These are phyloP conservation scores for Dicranocentrus wangi DNA, from an alignment of 2,888 invertebrate species.

Conservation along the genomic window DNA sequence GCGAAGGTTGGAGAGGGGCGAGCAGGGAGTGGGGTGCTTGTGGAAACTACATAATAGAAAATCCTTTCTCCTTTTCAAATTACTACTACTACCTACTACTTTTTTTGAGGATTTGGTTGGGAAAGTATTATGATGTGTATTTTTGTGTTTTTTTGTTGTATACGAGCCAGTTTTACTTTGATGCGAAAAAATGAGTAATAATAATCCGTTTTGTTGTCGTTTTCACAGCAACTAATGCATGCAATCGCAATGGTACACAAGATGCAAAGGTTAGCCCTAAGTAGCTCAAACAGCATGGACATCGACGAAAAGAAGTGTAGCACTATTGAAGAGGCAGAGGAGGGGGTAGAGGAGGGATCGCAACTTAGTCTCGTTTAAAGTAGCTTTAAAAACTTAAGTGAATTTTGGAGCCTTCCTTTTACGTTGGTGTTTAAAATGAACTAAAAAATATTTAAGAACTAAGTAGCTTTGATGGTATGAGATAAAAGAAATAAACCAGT, in stretches of 20 bases:
- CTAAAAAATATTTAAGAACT: not conserved
- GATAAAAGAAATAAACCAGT: slow-evolving; percentile 7
- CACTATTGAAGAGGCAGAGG: slow-evolving; percentile 75
- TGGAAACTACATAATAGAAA: too few species aligned
- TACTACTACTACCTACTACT: too few species aligned
- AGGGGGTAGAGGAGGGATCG: slow-evolving; percentile 73
- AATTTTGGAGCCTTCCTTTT: slow-evolving; percentile 61
- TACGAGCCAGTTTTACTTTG: too few species aligned
- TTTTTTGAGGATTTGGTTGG: too few species aligned
- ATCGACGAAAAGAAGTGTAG: slow-evolving; percentile 73
- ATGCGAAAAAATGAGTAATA: too few species aligned
- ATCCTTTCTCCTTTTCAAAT: too few species aligned
- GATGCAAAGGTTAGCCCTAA: slow-evolving; percentile 75
- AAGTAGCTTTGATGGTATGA: slow-evolving; percentile 16
- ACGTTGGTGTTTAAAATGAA: slow-evolving; percentile 29
- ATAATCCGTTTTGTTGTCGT: too few species aligned
- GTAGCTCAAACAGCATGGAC: slow-evolving; percentile 75
- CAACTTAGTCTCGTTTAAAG: slow-evolving; percentile 59
- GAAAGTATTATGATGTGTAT: too few species aligned
- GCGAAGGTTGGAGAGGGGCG: too few species aligned
- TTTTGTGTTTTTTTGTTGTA: too few species aligned
- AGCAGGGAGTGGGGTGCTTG: too few species aligned
- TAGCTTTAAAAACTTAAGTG: slow-evolving; percentile 37
- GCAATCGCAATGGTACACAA: slow-evolving; percentile 77
- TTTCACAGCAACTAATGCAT: slow-evolving; percentile 77